Percentiles rank a stretch among this genome's conserved stretches.
Conservation (phyloP, 2,888 invertebrate species). For the Esperia sulphurella region DNA sequence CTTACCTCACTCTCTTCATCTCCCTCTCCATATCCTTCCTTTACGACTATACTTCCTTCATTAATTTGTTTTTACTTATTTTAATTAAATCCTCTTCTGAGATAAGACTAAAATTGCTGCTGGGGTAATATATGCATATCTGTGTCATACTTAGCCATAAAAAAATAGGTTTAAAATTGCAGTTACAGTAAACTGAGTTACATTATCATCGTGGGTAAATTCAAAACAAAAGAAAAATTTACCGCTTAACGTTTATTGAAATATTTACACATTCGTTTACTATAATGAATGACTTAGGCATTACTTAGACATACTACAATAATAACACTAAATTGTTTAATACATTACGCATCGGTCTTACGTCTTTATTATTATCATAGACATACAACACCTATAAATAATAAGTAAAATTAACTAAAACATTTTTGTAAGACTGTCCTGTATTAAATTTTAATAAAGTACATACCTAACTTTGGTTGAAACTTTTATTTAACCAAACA, state of each 20-base stretch:
- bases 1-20: too few species aligned
- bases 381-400: constrained; percentile 19
- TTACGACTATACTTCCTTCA: too few species aligned
- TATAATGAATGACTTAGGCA: constrained; percentile 55
- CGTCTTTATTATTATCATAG: constrained; percentile 7
- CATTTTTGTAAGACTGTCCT: constrained; percentile 9
- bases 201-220: not conserved
- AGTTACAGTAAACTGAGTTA: too few species aligned
- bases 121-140: too few species aligned
- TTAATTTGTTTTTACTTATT: too few species aligned
- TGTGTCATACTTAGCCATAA: too few species aligned
- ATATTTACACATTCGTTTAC: constrained; percentile 15
- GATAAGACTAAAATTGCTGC: too few species aligned
- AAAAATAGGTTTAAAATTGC: too few species aligned
- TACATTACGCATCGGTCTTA: too few species aligned
- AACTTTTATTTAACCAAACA: constrained; percentile 19
- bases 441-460: constrained; percentile 7
- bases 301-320: constrained; percentile 18
- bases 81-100: too few species aligned
- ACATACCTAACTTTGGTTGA: constrained; percentile 55
- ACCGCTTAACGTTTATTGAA: constrained; percentile 4
- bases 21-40: too few species aligned
- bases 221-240: not conserved
- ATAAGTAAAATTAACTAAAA: constrained; percentile 14
- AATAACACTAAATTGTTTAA: too few species aligned